These are phyloP conservation scores for Apis mellifera DNA, from an alignment of 1,140 invertebrate species.

Conservation along the genomic window DNA sequence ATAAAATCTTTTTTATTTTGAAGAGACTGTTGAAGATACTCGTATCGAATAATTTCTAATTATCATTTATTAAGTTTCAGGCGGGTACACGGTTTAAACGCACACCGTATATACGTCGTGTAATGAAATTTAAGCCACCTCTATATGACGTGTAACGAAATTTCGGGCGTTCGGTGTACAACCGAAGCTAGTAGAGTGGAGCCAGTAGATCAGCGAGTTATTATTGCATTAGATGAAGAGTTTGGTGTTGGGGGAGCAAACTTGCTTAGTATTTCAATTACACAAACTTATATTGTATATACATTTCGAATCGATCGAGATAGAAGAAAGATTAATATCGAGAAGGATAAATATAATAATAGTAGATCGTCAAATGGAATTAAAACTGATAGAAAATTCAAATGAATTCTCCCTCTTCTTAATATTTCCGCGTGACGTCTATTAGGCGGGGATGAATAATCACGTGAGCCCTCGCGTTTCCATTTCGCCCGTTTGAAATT, in stretches of 20 bases:
- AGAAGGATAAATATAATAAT: not conserved
- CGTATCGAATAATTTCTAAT: not conserved
- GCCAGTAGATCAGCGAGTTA: conserved; percentile 8
- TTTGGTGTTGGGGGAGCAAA: not conserved
- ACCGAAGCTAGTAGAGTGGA: not conserved
- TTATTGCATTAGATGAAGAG: conserved; percentile 19
- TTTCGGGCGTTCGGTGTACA: not conserved
- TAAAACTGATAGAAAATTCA: too few relatives aligned
- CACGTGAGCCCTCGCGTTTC: conserved; percentile 21
- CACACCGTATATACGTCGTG: not conserved
- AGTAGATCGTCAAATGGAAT: not conserved
- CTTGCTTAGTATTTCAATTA: not conserved
- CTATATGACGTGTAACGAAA: conserved; percentile 11
- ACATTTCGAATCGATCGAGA: not conserved
- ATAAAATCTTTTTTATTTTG: too few relatives aligned
- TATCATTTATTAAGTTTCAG: not conserved
- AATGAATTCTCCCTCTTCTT: not conserved
- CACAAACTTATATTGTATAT: not conserved
- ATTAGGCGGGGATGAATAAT: conserved; percentile 37
- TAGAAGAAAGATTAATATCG: not conserved
- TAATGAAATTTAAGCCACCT: conserved; percentile 22
- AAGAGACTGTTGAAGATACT: too few relatives aligned
- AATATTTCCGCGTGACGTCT: not conserved
- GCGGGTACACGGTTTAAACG: not conserved
- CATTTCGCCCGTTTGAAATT: conserved; percentile 22